These are phyloP conservation scores for Apodemus sylvaticus DNA, from an alignment of 2,113 vertebrate genomes.

Conservation along the genomic window DNA sequence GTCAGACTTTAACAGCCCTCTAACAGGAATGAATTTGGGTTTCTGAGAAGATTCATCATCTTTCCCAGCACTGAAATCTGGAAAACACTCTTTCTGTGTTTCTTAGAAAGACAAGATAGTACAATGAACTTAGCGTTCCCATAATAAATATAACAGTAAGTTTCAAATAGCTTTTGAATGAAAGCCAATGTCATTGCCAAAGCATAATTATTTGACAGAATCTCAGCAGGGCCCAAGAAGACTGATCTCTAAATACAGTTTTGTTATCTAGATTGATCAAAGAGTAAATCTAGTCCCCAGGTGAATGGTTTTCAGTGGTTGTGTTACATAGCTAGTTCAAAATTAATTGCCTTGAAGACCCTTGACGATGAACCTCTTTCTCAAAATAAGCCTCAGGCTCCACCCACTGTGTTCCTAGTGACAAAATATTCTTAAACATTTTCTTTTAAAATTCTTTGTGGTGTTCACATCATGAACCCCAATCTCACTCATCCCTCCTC, in stretches of 20 bases:
- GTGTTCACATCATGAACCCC: not conserved
- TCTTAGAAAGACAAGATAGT: not conserved
- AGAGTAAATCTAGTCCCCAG: not conserved
- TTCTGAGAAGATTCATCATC: not conserved
- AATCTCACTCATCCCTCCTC: not conserved
- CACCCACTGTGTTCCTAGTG: not conserved
- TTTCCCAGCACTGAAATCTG: not conserved
- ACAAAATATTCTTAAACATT: not conserved
- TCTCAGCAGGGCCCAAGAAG: not conserved
- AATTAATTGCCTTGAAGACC: not conserved
- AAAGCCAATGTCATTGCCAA: not conserved
- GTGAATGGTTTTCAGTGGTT: not conserved
- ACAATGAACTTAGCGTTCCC: not conserved
- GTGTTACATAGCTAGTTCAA: not conserved
- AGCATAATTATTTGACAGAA: not conserved
- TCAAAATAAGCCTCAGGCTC: not conserved
- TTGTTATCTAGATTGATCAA: not conserved
- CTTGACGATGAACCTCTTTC: not conserved
- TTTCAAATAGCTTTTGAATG: slow-evolving; percentile 17
- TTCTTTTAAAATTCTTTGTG: not conserved
- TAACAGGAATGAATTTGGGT: not conserved
- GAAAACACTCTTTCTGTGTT: not conserved
- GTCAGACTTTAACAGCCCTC: not conserved
- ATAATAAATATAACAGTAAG: not conserved
- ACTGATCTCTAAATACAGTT: not conserved